Evolutionary conservation across 2,113 vertebrate genomes (phyloP), one percentile per base, ranked within the genome.

Genomic region (Callopanchax toddi): DNA sequence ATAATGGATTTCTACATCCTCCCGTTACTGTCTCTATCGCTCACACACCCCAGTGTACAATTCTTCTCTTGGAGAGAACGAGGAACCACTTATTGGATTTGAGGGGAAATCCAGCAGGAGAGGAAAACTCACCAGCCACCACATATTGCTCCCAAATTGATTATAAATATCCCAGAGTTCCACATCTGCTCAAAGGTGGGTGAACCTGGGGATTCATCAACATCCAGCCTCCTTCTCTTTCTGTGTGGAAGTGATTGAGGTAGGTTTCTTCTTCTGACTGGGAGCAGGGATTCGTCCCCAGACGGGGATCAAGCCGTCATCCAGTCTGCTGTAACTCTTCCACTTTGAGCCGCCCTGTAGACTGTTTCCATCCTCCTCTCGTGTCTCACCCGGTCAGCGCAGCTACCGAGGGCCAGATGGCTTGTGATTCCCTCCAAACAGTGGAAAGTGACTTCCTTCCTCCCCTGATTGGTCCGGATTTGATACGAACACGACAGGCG

Each of bases 1-100:
- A 3, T 69, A 74, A 88, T 81, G 74, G 69, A 79, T 84, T 71
- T 56, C 68, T 37, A 58, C 67, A 37, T 79, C 75, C 82, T 66
- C 42, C 60, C 23, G 65, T 5, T 54, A 40, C 61, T 36, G 74
- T 52, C 76, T 79, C 68, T 73, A 64, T 70, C 65, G 40, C 63
- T 70, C 60, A 56, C 52, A 48, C 15, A 58, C 82, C 68, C 82
- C 34, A 20, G 84, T 56, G 78, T 55, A 71, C 65, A 58, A 76
- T 85, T 67, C 71, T 52, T 71, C 67, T 84, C 48, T 1, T 18
- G 57, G 60, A 49, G 52, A 60, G 71, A 82, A 74, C 63, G 61
- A 83, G 76, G 76, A 82, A 80, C 75, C 84, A 83, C 80, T 86
- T 88, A 85, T 64, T 86, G 80, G 80, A 85, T 85, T 79, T 76